These are phyloP conservation scores for Gallinago solitaria DNA, from an alignment of 2,797 vertebrate species.

Conservation along the genomic window DNA sequence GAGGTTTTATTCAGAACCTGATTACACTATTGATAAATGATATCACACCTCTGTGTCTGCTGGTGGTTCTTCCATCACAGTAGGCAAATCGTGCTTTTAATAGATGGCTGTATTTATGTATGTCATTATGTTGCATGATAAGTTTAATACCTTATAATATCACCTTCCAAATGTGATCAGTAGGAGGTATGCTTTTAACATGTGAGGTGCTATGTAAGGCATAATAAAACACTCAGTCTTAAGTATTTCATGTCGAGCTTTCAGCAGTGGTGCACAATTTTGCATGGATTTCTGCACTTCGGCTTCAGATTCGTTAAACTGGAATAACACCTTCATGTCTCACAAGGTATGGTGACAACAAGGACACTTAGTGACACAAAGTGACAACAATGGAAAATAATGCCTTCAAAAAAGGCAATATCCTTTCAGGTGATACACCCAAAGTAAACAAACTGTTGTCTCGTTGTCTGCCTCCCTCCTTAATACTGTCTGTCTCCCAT, in stretches of 20 bases:
- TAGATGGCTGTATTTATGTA: background rate
- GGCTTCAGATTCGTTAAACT: background rate
- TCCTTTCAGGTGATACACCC: background rate
- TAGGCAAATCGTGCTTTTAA: background rate
- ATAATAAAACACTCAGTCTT: background rate
- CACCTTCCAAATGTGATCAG: background rate
- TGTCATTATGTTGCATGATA: background rate
- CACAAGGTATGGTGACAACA: background rate
- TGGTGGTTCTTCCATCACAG: background rate
- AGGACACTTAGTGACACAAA: background rate
- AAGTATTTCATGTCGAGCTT: background rate
- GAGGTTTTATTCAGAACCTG: background rate
- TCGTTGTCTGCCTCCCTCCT: background rate
- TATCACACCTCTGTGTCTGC: background rate
- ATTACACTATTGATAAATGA: background rate
- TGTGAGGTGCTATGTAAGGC: background rate
- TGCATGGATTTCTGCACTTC: background rate
- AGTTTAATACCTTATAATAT: background rate
- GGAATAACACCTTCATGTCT: background rate
- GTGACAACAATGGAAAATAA: background rate
- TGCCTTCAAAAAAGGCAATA: background rate
- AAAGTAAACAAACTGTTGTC: background rate
- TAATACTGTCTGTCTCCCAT: background rate
- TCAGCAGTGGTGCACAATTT: background rate
- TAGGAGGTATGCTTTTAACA: background rate